A percentile compares a stretch with the other conserved stretches of the same genome.
These are phyloP conservation scores for Nilaparvata lugens DNA, from an alignment of 1,140 invertebrate genomes.

Conservation along the genomic window DNA sequence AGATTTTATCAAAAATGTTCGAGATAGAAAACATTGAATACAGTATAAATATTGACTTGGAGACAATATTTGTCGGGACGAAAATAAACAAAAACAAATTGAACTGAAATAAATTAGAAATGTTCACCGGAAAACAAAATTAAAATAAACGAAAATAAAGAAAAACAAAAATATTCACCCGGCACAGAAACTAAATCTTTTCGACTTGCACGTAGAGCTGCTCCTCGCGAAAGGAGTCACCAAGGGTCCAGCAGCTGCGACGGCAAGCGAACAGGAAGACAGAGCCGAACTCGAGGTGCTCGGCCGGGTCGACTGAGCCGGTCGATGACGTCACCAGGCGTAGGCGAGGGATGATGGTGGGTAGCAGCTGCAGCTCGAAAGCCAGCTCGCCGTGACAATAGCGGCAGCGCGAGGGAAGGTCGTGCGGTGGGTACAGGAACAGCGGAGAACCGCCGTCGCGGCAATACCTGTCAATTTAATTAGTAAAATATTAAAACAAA, in stretches of 20 bases:
- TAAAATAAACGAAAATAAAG: too few relatives aligned
- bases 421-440: slow-evolving; percentile 49
- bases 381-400: slow-evolving; percentile 60
- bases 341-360: slow-evolving; percentile 63
- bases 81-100: too few relatives aligned
- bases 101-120: too few relatives aligned
- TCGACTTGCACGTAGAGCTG: slow-evolving; percentile 67
- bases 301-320: slow-evolving; percentile 33
- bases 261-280: slow-evolving; percentile 70
- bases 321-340: slow-evolving; percentile 38
- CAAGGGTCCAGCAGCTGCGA: slow-evolving; percentile 70
- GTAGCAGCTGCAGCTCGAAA: slow-evolving; percentile 74
- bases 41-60: too few relatives aligned
- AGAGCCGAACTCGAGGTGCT: slow-evolving; percentile 68
- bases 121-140: too few relatives aligned
- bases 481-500: too few relatives aligned
- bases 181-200: slow-evolving; percentile 27
- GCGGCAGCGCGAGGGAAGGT: slow-evolving; percentile 44
- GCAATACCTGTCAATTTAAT: slow-evolving; percentile 29
- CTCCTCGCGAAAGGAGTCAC: slow-evolving; percentile 57
- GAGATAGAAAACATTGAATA: too few relatives aligned
- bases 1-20: too few relatives aligned
- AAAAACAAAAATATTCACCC: background rate
- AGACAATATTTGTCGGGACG: too few relatives aligned
- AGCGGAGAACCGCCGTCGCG: slow-evolving; percentile 56